These are phyloP conservation scores for Dendrocincla tyrannina DNA, from an alignment of 2,797 vertebrate genomes.

Conservation along the genomic window DNA sequence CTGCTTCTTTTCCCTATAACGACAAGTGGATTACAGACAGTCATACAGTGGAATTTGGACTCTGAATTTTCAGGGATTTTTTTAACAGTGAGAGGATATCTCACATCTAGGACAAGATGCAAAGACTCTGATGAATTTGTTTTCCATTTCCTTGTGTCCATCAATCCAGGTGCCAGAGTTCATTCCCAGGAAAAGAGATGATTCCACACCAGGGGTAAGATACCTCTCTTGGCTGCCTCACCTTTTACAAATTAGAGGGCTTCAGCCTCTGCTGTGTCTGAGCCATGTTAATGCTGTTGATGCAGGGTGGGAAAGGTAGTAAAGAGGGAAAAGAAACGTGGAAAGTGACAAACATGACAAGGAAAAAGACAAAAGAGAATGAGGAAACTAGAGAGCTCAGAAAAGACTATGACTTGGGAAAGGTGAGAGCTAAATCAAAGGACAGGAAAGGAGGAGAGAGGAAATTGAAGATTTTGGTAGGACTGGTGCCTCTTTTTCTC, in stretches of 20 bases:
- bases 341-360: not conserved
- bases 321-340: not conserved
- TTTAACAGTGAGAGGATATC: not conserved
- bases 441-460: not conserved
- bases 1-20: not conserved
- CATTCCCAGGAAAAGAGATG: not conserved
- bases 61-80: not conserved
- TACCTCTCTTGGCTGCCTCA: not conserved
- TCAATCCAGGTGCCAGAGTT: conserved; percentile 30
- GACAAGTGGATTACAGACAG: not conserved
- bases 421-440: not conserved
- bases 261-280: not conserved
- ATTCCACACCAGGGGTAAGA: not conserved
- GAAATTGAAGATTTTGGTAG: not conserved
- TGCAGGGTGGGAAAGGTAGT: not conserved
- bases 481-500: not conserved
- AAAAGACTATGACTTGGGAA: not conserved
- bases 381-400: not conserved
- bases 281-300: not conserved
- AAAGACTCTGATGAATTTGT: not conserved
- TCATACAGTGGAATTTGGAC: not conserved
- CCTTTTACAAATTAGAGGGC: not conserved
- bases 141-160: not conserved
- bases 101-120: not conserved
- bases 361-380: not conserved